A percentile compares a stretch with the other conserved stretches of the same genome.
Evolutionary conservation across 1,140 invertebrate species (phyloP).

Genomic region (Lordiphosa stackelbergi): DNA sequence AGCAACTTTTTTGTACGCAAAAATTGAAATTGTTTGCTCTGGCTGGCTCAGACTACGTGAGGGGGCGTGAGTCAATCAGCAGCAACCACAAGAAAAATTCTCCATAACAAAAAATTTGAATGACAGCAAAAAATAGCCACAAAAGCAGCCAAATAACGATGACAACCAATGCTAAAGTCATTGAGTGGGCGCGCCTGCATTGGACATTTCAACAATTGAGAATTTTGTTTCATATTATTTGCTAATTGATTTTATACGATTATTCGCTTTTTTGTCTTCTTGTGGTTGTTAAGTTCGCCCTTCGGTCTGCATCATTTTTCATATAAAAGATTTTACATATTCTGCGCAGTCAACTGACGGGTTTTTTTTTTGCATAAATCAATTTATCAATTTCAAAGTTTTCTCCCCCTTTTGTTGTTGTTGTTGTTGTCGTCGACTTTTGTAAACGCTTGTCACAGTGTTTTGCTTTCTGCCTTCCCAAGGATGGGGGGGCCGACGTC

Average conservation of each 20-base stretch:
- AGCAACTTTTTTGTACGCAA: slow-evolving; percentile 31
- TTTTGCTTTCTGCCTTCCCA: slow-evolving; percentile 56
- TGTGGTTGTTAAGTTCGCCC: slow-evolving; percentile 2
- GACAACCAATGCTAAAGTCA: slow-evolving; percentile 21
- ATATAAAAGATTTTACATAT: slow-evolving; percentile 28
- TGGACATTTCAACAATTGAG: slow-evolving; percentile 42
- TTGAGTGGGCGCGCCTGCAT: slow-evolving; percentile 26
- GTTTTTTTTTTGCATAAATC: slow-evolving; percentile 57
- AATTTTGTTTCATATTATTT: slow-evolving; percentile 30
- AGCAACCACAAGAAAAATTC: slow-evolving; percentile 27
- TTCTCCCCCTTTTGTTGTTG: slow-evolving; percentile 41
- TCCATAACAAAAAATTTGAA: slow-evolving; percentile 15
- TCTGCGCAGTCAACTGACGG: slow-evolving; percentile 38
- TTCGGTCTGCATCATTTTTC: slow-evolving; percentile 47
- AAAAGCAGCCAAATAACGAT: slow-evolving; percentile 23
- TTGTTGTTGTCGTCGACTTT: slow-evolving; percentile 48
- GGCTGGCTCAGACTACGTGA: slow-evolving; percentile 28
- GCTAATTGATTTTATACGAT: slow-evolving; percentile 36
- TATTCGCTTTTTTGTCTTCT: slow-evolving; percentile 14
- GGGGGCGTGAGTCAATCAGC: slow-evolving; percentile 46
- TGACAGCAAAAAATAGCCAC: slow-evolving; percentile 34
- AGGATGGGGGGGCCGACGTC: slow-evolving; percentile 8
- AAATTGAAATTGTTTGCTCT: slow-evolving; percentile 52
- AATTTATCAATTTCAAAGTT: slow-evolving; percentile 74
- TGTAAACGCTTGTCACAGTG: slow-evolving; percentile 73